Conservation (phyloP, 1,140 invertebrate species). For the Ceratosolen fusciceps region DNA sequence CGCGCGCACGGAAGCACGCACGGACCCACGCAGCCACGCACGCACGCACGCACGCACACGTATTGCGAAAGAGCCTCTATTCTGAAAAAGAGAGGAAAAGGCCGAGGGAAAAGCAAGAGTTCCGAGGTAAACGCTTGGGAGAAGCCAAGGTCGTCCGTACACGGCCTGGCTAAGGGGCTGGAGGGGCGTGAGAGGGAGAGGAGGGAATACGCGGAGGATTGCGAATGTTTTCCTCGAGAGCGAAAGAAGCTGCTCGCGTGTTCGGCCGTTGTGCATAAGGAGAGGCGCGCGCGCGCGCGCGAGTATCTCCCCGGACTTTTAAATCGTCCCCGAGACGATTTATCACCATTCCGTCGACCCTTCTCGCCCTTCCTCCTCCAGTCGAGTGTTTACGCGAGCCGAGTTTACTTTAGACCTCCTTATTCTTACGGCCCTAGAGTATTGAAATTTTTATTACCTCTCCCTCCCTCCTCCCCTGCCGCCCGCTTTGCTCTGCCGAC, state of each 20-base stretch:
- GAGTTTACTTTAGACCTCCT: neutral
- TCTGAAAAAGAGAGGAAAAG: conserved; percentile 1
- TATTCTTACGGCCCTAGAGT: neutral
- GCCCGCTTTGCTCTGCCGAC: no score
- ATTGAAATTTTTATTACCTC: neutral
- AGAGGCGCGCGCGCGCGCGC: conserved; percentile 1
- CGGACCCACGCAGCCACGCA: neutral
- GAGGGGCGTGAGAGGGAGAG: neutral
- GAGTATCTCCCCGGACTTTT: conserved; percentile 27
- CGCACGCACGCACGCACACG: neutral
- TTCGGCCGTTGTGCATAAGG: neutral
- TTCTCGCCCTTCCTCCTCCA: neutral
- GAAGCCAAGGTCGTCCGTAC: neutral
- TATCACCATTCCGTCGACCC: conserved; percentile 18
- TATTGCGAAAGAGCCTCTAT: neutral
- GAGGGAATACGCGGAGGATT: conserved; percentile 18
- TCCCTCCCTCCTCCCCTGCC: no score
- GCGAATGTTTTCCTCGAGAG: conserved; percentile 30
- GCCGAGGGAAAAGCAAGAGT: conserved; percentile 2
- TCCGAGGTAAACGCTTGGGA: conserved; percentile 12
- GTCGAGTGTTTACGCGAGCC: neutral
- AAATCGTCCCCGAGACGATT: conserved; percentile 32
- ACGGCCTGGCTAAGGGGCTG: neutral
- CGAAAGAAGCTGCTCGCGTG: conserved; percentile 21
- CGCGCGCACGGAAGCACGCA: neutral